These are phyloP conservation scores for Folsomia candida DNA, from an alignment of 2,888 invertebrate species.

Conservation along the genomic window DNA sequence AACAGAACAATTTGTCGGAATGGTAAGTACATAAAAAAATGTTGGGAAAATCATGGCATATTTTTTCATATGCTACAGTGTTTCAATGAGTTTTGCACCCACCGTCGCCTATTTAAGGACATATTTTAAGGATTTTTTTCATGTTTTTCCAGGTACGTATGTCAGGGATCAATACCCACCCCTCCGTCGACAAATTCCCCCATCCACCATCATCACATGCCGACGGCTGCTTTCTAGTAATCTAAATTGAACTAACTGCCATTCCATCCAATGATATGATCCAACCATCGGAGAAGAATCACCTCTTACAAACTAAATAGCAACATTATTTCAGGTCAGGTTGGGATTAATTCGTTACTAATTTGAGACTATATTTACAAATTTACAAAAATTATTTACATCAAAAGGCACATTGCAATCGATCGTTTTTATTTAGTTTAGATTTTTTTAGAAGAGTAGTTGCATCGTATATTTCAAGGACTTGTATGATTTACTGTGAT, in stretches of 20 bases:
- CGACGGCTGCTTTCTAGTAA: slow-evolving; percentile 49
- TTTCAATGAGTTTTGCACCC: background rate
- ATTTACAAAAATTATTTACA: background rate
- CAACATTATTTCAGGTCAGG: too few relatives aligned
- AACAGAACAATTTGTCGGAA: slow-evolving; percentile 67
- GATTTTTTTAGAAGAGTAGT: background rate
- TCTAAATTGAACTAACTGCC: background rate
- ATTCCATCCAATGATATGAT: background rate
- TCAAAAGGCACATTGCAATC: too few relatives aligned
- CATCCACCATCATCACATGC: slow-evolving; percentile 51
- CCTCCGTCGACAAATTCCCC: slow-evolving; percentile 61
- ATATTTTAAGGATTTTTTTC: too few relatives aligned
- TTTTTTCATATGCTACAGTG: background rate
- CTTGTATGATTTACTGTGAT: background rate
- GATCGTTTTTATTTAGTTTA: background rate
- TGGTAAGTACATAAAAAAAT: slow-evolving; percentile 57
- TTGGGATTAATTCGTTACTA: too few relatives aligned
- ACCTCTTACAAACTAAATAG: background rate
- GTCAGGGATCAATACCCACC: slow-evolving; percentile 66
- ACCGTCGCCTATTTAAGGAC: background rate
- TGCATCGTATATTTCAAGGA: background rate
- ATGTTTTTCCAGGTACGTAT: slow-evolving; percentile 64
- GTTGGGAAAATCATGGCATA: background rate
- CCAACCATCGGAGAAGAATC: background rate
- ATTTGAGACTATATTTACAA: too few relatives aligned